Percentiles rank a stretch among this genome's conserved stretches.
These are phyloP conservation scores for Trissolcus japonicus DNA, from an alignment of 2,888 invertebrate species.

Conservation along the genomic window DNA sequence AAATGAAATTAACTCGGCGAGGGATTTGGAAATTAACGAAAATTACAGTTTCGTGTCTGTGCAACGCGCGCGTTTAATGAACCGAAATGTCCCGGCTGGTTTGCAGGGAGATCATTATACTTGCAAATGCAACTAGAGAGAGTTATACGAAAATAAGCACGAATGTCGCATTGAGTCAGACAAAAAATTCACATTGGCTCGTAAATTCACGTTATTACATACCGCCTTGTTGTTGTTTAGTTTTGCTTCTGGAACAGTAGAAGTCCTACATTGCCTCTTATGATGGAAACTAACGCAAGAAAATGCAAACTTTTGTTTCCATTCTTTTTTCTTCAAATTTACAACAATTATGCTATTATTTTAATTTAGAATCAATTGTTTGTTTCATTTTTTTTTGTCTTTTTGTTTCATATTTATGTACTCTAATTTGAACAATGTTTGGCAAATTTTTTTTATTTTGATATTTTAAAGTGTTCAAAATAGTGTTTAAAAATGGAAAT, in stretches of 20 bases:
- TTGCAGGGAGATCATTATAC: slow-evolving; percentile 23
- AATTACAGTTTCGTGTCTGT: slow-evolving; percentile 49
- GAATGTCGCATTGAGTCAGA: slow-evolving; percentile 8
- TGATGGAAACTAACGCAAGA: slow-evolving; percentile 1
- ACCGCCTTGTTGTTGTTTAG: slow-evolving; percentile 25
- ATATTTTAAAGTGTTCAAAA: no score
- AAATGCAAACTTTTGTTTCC: no score
- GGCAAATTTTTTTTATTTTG: no score
- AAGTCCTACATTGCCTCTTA: slow-evolving; percentile 23
- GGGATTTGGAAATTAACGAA: slow-evolving; percentile 47
- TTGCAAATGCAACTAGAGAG: slow-evolving; percentile 32
- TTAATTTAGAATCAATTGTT: background rate
- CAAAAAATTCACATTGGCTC: slow-evolving; percentile 15
- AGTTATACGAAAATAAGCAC: slow-evolving; percentile 12
- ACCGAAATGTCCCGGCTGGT: slow-evolving; percentile 16
- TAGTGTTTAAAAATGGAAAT: no score
- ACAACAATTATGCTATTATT: background rate
- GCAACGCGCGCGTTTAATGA: slow-evolving; percentile 49
- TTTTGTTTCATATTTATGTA: background rate
- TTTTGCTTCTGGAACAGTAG: slow-evolving; percentile 33
- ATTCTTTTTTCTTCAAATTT: background rate
- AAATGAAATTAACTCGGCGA: slow-evolving; percentile 35
- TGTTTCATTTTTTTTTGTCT: background rate
- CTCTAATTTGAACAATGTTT: no score
- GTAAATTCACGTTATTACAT: slow-evolving; percentile 22